Evolutionary conservation across 1,140 invertebrate species (phyloP).

Genomic region (Armadillidium nasatum): DNA sequence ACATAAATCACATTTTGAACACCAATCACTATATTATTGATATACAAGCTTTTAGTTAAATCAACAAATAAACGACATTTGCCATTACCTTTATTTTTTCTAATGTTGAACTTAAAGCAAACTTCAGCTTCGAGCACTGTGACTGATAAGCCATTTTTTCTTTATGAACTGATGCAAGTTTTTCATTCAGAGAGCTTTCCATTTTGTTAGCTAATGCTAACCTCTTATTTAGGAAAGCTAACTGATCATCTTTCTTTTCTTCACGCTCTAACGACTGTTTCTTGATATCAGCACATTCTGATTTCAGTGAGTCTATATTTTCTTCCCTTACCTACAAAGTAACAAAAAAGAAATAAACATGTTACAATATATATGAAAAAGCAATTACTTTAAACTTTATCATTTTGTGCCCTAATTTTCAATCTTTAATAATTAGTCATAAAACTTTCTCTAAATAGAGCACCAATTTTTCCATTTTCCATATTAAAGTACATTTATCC

Average conservation of each 20-base stretch:
- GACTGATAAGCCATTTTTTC: slow-evolving; percentile 1
- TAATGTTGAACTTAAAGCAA: neutral
- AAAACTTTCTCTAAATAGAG: too few species aligned
- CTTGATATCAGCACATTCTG: neutral
- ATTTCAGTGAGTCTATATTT: neutral
- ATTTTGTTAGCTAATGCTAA: neutral
- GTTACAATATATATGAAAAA: too few species aligned
- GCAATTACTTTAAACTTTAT: too few species aligned
- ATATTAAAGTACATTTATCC: too few species aligned
- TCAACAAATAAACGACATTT: too few species aligned
- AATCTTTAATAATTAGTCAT: too few species aligned
- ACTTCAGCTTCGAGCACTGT: neutral
- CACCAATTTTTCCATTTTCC: too few species aligned
- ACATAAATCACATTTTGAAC: too few species aligned
- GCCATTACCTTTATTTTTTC: neutral
- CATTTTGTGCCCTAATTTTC: too few species aligned
- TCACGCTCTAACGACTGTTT: neutral
- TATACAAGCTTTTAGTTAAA: too few species aligned
- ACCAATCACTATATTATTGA: too few species aligned
- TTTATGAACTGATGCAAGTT: neutral
- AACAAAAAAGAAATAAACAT: neutral
- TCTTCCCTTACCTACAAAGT: neutral
- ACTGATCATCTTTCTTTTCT: neutral
- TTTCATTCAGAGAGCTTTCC: neutral
- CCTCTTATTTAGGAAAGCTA: neutral